Evolutionary conservation across 2,113 vertebrate genomes (phyloP).

Genomic region (Sylvicapra grimmia): DNA sequence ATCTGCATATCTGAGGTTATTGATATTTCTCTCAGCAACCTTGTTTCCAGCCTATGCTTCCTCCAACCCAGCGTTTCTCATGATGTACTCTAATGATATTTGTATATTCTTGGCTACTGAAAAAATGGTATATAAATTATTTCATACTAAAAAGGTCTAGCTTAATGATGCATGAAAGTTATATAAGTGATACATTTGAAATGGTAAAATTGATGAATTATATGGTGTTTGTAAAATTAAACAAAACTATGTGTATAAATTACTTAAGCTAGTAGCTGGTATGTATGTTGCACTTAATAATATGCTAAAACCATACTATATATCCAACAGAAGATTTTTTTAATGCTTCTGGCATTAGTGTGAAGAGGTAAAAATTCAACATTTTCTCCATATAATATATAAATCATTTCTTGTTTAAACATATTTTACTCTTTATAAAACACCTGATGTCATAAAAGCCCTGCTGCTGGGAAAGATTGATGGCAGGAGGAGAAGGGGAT

Average conservation of each 20-base stretch:
- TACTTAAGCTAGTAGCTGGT: neutral
- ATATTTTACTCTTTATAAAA: neutral
- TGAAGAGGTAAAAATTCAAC: neutral
- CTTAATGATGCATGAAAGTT: neutral
- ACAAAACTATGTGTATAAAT: neutral
- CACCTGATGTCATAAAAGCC: neutral
- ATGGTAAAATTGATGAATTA: neutral
- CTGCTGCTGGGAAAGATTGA: too few relatives aligned
- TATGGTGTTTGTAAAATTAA: neutral
- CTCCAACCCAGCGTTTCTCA: too few relatives aligned
- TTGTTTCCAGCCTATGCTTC: too few relatives aligned
- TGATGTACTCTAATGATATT: neutral
- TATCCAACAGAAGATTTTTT: neutral
- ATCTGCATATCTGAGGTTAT: too few relatives aligned
- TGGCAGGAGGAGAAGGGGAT: too few relatives aligned
- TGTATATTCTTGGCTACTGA: neutral
- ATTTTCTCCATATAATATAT: neutral
- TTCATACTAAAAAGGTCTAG: neutral
- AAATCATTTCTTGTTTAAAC: neutral
- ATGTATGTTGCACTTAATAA: neutral
- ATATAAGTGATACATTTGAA: neutral
- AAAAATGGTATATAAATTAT: neutral
- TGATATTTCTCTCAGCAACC: too few relatives aligned
- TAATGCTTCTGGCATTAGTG: neutral
- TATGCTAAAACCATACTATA: neutral